These are phyloP conservation scores for Malurus splendens DNA, from an alignment of 2,797 vertebrate genomes.

Conservation along the genomic window DNA sequence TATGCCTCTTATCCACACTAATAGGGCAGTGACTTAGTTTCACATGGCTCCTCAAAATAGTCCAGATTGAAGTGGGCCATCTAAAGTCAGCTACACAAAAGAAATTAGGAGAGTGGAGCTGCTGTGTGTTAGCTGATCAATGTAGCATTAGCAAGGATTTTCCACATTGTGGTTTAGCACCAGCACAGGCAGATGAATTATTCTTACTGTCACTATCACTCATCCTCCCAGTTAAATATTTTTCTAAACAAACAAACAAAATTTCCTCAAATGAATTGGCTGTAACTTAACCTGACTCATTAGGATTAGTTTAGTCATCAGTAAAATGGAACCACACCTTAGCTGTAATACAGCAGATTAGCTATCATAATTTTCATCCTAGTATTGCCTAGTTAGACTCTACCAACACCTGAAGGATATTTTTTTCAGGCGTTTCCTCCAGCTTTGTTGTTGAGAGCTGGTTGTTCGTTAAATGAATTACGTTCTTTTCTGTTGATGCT, in stretches of 20 bases:
- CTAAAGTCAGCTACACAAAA: conserved; percentile 43
- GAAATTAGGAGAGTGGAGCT: conserved; percentile 17
- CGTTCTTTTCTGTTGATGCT: not conserved
- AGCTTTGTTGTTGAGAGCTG: not conserved
- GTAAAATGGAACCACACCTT: conserved; percentile 5
- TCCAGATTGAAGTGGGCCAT: conserved; percentile 9
- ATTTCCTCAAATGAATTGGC: conserved; percentile 1
- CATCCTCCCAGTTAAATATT: not conserved
- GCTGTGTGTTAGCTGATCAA: conserved; percentile 25
- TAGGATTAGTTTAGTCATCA: conserved; percentile 12
- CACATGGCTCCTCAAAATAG: conserved; percentile 26
- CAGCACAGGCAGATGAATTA: conserved; percentile 11
- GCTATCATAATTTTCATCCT: not conserved
- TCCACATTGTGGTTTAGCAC: conserved; percentile 1
- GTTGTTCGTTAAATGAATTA: not conserved
- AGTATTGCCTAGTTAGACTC: not conserved
- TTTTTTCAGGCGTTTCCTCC: not conserved
- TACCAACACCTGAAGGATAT: not conserved
- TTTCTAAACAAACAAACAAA: conserved; percentile 37
- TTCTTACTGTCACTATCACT: conserved; percentile 17
- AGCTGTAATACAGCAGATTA: not conserved
- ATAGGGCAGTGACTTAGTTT: conserved; percentile 15
- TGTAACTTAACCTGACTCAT: not conserved
- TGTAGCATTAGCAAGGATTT: conserved; percentile 44
- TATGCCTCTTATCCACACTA: not conserved